Evolutionary conservation across 1,140 invertebrate genomes (phyloP).

Genomic region (Drosophila baimaii): DNA sequence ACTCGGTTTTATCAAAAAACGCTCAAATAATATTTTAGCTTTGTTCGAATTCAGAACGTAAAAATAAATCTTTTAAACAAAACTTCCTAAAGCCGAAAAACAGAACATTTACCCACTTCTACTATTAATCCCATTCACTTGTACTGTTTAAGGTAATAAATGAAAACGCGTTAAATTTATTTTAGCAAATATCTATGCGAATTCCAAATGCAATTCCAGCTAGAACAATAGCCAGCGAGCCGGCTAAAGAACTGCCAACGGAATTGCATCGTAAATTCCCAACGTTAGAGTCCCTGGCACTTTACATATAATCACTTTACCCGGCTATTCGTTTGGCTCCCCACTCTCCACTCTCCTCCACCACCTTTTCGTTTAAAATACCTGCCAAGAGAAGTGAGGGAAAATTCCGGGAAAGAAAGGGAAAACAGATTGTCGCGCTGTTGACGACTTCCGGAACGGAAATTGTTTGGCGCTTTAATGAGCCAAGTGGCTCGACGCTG

Average conservation of each 20-base stretch:
- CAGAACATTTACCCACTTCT: no score
- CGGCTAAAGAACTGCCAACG: constrained; percentile 9
- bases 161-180: not conserved
- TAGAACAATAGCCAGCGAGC: constrained; percentile 1
- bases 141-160: not conserved
- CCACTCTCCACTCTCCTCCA: no score
- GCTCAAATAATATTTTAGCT: not conserved
- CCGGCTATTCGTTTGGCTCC: constrained; percentile 2
- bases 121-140: not conserved
- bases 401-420: not conserved
- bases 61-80: not conserved
- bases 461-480: constrained; percentile 74
- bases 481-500: constrained; percentile 46
- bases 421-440: constrained; percentile 49
- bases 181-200: constrained; percentile 1
- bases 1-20: no score
- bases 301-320: constrained; percentile 25
- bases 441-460: constrained; percentile 56
- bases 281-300: constrained; percentile 2
- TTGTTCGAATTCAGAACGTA: not conserved
- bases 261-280: constrained; percentile 29
- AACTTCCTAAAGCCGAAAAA: not conserved
- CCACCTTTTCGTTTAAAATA: not conserved
- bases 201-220: constrained; percentile 3
- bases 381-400: not conserved